Evolutionary conservation across 2,113 vertebrate species (phyloP).

Genomic region (Megalops atlanticus): DNA sequence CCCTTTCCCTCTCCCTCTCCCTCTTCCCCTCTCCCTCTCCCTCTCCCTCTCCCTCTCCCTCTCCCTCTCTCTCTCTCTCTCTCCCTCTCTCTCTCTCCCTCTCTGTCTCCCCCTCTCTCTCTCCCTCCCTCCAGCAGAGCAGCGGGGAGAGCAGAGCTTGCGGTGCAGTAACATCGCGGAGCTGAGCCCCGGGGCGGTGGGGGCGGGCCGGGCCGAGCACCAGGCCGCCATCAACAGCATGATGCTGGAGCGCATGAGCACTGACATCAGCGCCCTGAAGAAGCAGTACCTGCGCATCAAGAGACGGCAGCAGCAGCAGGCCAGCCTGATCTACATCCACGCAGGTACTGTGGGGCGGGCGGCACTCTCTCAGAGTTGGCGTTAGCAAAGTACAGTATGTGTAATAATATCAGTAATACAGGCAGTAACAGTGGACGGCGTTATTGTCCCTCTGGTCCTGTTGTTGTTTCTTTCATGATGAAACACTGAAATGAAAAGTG

Average conservation of each 20-base stretch:
- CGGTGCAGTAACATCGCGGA: slow-evolving; percentile 85
- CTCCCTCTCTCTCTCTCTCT: background rate
- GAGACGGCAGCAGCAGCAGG: slow-evolving; percentile 92
- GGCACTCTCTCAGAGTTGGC: background rate
- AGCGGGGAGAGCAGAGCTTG: slow-evolving; percentile 75
- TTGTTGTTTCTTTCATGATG: no score
- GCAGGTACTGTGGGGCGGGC: slow-evolving; percentile 76
- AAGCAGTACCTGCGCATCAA: slow-evolving; percentile 92
- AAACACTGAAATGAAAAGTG: no score
- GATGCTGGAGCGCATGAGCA: slow-evolving; percentile 99
- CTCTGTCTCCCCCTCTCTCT: background rate
- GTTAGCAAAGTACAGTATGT: no score
- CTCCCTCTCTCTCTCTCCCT: background rate
- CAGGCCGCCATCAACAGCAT: slow-evolving; percentile 93
- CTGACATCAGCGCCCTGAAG: slow-evolving; percentile 89
- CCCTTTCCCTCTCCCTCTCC: background rate
- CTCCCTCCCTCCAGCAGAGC: slow-evolving; percentile 66
- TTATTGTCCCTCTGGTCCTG: no score
- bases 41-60: background rate
- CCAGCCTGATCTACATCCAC: slow-evolving; percentile 87
- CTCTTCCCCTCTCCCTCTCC: background rate
- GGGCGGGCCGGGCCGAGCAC: slow-evolving; percentile 84
- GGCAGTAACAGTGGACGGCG: no score
- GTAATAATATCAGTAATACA: no score
- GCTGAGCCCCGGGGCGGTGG: slow-evolving; percentile 91